These are phyloP conservation scores for Octonoba sinensis DNA, from an alignment of 2,888 invertebrate genomes.

Conservation along the genomic window DNA sequence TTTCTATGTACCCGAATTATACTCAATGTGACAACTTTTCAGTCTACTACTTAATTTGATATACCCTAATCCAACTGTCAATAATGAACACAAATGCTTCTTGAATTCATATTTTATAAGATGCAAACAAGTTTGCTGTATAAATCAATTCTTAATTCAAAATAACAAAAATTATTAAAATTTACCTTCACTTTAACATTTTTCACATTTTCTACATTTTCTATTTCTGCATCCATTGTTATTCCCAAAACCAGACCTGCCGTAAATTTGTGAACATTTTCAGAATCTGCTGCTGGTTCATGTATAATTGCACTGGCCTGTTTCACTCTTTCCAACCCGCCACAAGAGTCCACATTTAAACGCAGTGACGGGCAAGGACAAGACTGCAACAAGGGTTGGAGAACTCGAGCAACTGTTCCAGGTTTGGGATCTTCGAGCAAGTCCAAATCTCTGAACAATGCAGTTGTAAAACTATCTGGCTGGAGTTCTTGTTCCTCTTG, in stretches of 20 bases:
- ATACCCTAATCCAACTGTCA: too few relatives aligned
- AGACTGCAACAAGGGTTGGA: constrained; percentile 78
- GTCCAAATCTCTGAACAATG: constrained; percentile 83
- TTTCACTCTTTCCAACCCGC: constrained; percentile 67
- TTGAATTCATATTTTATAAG: too few relatives aligned
- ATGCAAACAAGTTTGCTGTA: too few relatives aligned
- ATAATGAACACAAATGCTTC: too few relatives aligned
- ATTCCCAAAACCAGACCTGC: constrained; percentile 91
- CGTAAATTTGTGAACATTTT: constrained; percentile 88
- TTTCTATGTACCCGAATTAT: too few relatives aligned
- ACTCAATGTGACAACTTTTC: too few relatives aligned
- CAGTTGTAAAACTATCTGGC: constrained; percentile 84
- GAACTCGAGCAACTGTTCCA: constrained; percentile 82
- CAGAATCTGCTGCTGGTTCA: constrained; percentile 86
- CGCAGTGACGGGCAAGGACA: constrained; percentile 61
- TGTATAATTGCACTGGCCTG: constrained; percentile 76
- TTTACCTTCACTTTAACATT: constrained; percentile 80
- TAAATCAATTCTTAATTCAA: not conserved
- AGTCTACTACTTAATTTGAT: too few relatives aligned
- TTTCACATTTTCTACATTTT: constrained; percentile 81
- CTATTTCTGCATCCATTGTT: constrained; percentile 87
- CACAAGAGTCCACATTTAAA: constrained; percentile 65
- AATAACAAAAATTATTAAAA: not conserved
- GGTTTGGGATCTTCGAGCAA: constrained; percentile 80
- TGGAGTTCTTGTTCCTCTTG: constrained; percentile 74